These are phyloP conservation scores for Myotis lucifugus DNA, from an alignment of 2,113 vertebrate species.

Conservation along the genomic window DNA sequence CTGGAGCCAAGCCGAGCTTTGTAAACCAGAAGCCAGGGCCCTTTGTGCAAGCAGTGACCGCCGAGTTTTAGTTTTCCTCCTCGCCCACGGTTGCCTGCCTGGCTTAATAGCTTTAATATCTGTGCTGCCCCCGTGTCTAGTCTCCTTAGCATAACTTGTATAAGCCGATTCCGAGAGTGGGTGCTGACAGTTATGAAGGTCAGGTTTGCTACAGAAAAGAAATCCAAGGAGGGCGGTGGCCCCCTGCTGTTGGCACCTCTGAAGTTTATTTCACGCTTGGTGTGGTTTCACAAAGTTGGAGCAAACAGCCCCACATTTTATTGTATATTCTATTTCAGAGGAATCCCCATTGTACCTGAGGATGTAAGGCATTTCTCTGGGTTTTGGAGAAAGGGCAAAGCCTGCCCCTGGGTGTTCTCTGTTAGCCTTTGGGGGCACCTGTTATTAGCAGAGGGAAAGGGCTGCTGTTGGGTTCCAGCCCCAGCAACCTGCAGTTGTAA, in stretches of 20 bases:
- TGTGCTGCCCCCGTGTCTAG: slow-evolving; percentile 58
- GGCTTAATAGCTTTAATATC: slow-evolving; percentile 67
- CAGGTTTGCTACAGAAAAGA: background rate
- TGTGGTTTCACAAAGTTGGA: background rate
- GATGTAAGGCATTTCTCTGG: background rate
- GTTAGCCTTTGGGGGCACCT: background rate
- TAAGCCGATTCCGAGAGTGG: slow-evolving; percentile 81
- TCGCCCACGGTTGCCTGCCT: background rate
- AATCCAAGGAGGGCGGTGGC: background rate
- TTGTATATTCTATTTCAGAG: background rate
- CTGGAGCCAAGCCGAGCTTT: background rate
- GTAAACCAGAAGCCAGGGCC: background rate
- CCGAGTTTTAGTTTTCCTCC: background rate
- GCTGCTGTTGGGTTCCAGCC: no score
- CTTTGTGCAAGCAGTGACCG: background rate
- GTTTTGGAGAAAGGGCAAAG: background rate
- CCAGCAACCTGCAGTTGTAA: background rate
- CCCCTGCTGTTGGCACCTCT: background rate
- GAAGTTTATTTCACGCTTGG: background rate
- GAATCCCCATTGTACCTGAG: background rate
- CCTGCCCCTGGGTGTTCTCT: background rate
- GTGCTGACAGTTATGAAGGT: slow-evolving; percentile 44
- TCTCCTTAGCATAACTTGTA: slow-evolving; percentile 75
- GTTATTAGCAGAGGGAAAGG: background rate
- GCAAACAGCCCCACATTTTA: background rate